Conservation (phyloP, 2,888 invertebrate genomes). For the Tenthredo livida region DNA sequence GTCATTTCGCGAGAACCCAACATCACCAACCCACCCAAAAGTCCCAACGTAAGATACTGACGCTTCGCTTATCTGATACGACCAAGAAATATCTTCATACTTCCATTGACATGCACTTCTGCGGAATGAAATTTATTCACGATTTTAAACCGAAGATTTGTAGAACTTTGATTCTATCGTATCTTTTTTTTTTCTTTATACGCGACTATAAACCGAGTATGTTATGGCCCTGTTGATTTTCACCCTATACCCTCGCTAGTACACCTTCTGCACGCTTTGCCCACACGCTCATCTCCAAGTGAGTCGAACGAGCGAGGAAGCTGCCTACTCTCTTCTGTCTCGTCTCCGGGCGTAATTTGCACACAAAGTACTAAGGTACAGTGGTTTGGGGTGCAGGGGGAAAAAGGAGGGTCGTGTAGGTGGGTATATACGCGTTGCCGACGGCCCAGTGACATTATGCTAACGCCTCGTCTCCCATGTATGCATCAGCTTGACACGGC, state of each 20-base stretch:
- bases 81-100: not conserved
- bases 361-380: slow-evolving; percentile 74
- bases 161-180: not conserved
- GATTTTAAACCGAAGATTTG: not conserved
- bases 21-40: not conserved
- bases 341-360: slow-evolving; percentile 75
- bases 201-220: not conserved
- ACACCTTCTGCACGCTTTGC: slow-evolving; percentile 10
- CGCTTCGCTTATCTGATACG: not conserved
- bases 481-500: slow-evolving; percentile 46
- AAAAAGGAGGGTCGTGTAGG: slow-evolving; percentile 58
- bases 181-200: not conserved
- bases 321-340: slow-evolving; percentile 66
- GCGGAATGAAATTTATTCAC: not conserved
- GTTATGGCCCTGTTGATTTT: not conserved
- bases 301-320: slow-evolving; percentile 28
- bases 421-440: slow-evolving; percentile 56
- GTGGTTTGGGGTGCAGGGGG: slow-evolving; percentile 61
- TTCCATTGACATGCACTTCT: too few relatives aligned
- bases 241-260: not conserved
- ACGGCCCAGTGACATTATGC: slow-evolving; percentile 70
- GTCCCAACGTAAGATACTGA: not conserved
- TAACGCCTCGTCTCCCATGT: slow-evolving; percentile 65
- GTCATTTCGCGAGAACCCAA: not conserved
- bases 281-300: slow-evolving; percentile 21